These are phyloP conservation scores for Podocnemis expansa DNA, from an alignment of 2,113 vertebrate species.

Conservation along the genomic window DNA sequence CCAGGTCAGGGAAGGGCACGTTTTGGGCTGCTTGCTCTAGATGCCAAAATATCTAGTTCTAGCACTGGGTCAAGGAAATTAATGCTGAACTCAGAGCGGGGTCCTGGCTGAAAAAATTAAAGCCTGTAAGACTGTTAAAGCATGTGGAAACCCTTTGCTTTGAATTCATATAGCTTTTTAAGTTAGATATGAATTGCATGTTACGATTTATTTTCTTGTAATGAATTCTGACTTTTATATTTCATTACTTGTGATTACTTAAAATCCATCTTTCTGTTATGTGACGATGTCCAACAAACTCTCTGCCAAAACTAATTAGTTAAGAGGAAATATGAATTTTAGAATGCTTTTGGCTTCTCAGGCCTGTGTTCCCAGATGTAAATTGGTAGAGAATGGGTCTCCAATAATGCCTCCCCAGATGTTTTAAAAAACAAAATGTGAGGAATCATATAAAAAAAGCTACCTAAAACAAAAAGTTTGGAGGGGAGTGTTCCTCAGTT, in stretches of 20 bases:
- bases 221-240: background rate
- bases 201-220: background rate
- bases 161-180: background rate
- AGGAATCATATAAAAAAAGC: background rate
- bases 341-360: background rate
- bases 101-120: background rate
- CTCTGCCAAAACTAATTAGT: background rate
- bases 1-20: too few species aligned
- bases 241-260: background rate
- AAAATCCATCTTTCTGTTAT: background rate
- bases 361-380: background rate
- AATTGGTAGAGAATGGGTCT: background rate
- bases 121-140: background rate
- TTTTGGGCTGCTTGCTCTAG: too few species aligned
- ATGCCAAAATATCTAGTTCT: too few species aligned
- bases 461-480: background rate
- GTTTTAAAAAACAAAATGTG: background rate
- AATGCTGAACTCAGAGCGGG: background rate
- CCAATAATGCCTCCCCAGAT: background rate
- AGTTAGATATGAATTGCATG: background rate
- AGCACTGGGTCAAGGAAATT: background rate
- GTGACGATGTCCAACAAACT: background rate
- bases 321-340: background rate
- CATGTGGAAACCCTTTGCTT: background rate
- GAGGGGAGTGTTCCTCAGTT: background rate